Percentiles rank a stretch among this genome's conserved stretches.
These are phyloP conservation scores for Dreissena polymorpha DNA, from an alignment of 1,140 invertebrate species.

Conservation along the genomic window DNA sequence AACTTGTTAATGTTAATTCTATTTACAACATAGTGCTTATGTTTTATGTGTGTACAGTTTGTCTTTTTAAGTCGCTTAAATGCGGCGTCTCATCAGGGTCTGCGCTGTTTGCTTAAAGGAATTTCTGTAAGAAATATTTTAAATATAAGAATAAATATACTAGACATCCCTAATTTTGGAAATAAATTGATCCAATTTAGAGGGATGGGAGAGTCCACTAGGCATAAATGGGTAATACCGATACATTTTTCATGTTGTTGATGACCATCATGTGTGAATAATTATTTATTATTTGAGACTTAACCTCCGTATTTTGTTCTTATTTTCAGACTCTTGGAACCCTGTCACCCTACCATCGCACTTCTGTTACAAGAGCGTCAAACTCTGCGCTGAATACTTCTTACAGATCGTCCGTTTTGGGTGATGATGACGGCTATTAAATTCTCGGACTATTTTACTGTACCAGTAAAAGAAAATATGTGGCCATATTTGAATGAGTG, in stretches of 20 bases:
- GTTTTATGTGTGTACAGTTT: background rate
- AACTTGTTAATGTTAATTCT: too few species aligned
- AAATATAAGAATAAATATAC: too few species aligned
- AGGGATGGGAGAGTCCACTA: too few species aligned
- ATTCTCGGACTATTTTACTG: slow-evolving; percentile 15
- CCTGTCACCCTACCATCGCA: slow-evolving; percentile 46
- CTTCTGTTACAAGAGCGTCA: slow-evolving; percentile 54
- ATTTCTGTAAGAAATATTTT: too few species aligned
- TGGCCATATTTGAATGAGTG: slow-evolving; percentile 20
- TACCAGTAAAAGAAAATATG: slow-evolving; percentile 1
- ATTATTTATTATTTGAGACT: background rate
- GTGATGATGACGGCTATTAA: slow-evolving; percentile 57
- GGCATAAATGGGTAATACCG: too few species aligned
- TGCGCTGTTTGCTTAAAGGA: too few species aligned
- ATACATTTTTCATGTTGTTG: slow-evolving; percentile 11
- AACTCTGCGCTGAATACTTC: slow-evolving; percentile 60
- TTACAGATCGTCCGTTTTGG: slow-evolving; percentile 66
- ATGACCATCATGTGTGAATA: slow-evolving; percentile 5
- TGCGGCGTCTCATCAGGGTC: too few species aligned
- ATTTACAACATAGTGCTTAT: too few species aligned
- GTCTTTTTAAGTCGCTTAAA: slow-evolving; percentile 2
- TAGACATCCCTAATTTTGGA: too few species aligned
- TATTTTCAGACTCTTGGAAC: slow-evolving; percentile 45
- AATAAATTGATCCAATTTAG: too few species aligned
- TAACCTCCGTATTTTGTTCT: background rate